Evolutionary conservation across 1,140 invertebrate genomes (phyloP), one percentile per base, ranked within the genome.

Genomic region (Eueides isabella): DNA sequence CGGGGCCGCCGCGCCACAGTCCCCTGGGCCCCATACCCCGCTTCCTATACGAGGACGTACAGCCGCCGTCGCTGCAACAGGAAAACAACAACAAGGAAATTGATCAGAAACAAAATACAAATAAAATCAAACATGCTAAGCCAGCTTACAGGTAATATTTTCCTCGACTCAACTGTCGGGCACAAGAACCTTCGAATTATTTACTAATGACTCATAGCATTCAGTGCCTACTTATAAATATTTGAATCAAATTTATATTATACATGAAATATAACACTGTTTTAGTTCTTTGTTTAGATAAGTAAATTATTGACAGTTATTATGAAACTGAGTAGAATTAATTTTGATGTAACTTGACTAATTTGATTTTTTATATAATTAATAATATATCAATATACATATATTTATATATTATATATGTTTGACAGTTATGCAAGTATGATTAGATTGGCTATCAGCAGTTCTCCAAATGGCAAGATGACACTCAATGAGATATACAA

Each of bases 401-500:
- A 31, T 63, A 31, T 63, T 63, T 66, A 61, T 61, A 67, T 55
- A 35, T 69, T 61, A 68, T 61, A n/a, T 67, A 67, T 41, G 31
- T 28, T 68, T 93, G 89, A 28, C 89, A 96, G 96, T 81, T 97
- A 97, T 86, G 96, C 96, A 44, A 96, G 95, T 79, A 94, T 97
- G 83, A 96, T 97, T 75, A 94, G 95, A 75, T 92, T 96, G 80
- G 96, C 96, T 11, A 96, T 97, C 76, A 96, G 95, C 87, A 96
- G 95, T 91, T 95, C 95, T 19, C 90, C 94, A 64, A 95, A 95
- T 78, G 95, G 95, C 68, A 96, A 96, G 89, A 96, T 97, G 94
- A 97, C 96, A 2, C 89, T 97, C 19, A 96, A 96, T 62, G 95
- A 96, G 84, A 97, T 97, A 65, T 97, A 97, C 82, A 95, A 95